Percentiles rank a stretch among this genome's conserved stretches.
Conservation (phyloP, 2,888 invertebrate species). For the Andricus quercusramuli region DNA sequence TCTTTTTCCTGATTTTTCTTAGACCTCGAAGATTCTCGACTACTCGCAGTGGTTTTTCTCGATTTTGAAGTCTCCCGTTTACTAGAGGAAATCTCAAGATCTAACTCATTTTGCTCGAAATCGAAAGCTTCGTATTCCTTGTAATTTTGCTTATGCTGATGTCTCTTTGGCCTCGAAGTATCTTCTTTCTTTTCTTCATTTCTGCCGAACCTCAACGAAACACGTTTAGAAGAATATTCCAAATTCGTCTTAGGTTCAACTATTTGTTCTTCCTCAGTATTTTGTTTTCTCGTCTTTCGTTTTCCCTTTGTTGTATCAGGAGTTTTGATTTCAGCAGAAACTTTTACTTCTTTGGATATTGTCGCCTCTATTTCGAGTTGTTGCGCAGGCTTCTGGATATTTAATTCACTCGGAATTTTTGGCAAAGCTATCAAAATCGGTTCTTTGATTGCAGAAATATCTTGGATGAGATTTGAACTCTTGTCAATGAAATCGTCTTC, state of each 20-base stretch:
- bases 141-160: slow-evolving; percentile 55
- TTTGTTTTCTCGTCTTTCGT: background rate
- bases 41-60: background rate
- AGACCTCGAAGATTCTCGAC: slow-evolving; percentile 41
- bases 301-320: background rate
- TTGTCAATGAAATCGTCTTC: background rate
- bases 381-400: background rate
- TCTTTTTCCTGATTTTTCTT: slow-evolving; percentile 43
- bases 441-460: background rate
- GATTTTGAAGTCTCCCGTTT: slow-evolving; percentile 53
- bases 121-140: slow-evolving; percentile 55
- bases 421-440: background rate
- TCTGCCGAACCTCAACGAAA: background rate
- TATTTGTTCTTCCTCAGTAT: background rate
- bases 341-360: background rate
- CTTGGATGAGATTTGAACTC: background rate
- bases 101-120: slow-evolving; percentile 46
- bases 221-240: slow-evolving; percentile 18
- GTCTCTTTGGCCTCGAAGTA: slow-evolving; percentile 55
- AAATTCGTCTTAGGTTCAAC: background rate
- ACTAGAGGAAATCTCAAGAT: background rate
- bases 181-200: slow-evolving; percentile 43
- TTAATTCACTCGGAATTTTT: background rate
- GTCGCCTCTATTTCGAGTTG: background rate
- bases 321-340: background rate